Percentiles rank a stretch among this genome's conserved stretches.
Conservation (phyloP, 2,797 vertebrate genomes). For the Coendou prehensilis region DNA sequence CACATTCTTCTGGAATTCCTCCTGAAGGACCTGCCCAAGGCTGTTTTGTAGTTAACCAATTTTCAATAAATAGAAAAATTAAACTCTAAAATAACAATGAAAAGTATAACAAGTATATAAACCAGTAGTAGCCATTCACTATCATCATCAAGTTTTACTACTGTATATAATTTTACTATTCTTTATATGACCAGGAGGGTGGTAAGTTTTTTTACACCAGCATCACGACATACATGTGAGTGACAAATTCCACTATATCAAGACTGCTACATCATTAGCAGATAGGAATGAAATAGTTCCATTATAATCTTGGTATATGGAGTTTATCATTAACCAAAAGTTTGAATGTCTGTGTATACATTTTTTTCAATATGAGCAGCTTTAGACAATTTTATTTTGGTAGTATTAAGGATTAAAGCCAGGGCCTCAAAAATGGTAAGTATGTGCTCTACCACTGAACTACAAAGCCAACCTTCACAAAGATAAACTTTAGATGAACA, state of each 20-base stretch:
- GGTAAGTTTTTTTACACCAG: background rate
- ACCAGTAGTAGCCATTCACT: background rate
- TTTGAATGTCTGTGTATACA: background rate
- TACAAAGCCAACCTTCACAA: background rate
- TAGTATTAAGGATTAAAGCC: background rate
- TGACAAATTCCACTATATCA: background rate
- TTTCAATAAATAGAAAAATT: background rate
- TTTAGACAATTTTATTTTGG: background rate
- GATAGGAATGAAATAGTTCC: background rate
- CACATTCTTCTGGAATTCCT: background rate
- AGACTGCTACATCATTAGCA: background rate
- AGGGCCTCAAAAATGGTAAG: background rate
- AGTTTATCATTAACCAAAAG: background rate
- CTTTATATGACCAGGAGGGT: background rate
- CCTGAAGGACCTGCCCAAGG: background rate
- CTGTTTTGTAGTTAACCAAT: background rate
- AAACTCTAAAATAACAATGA: background rate
- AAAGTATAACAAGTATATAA: background rate
- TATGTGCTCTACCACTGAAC: background rate
- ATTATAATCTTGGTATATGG: background rate
- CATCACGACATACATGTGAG: background rate
- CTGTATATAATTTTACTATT: background rate
- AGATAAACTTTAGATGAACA: background rate
- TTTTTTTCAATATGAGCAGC: background rate
- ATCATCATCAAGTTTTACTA: background rate